Conservation (phyloP, 1,140 invertebrate species). For the Magallana angulata region DNA sequence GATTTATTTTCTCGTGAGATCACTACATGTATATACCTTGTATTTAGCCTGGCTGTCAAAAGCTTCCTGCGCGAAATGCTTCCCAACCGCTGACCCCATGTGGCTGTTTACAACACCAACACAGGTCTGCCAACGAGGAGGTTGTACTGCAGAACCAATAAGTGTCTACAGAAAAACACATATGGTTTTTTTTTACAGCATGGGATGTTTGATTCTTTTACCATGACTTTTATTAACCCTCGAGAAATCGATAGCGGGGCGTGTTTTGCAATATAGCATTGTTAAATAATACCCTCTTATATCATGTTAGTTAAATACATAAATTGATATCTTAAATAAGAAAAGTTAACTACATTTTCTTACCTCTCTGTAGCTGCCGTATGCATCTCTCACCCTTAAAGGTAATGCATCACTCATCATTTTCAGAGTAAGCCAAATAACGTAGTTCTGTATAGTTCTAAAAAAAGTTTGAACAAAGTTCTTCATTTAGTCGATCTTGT, state of each 20-base stretch:
- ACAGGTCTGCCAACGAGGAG: conserved; percentile 58
- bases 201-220: no score
- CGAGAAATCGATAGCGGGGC: no score
- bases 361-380: conserved; percentile 45
- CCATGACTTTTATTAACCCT: no score
- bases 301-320: no score
- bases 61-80: conserved; percentile 53
- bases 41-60: conserved; percentile 56
- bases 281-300: no score
- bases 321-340: no score
- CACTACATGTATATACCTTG: conserved; percentile 47
- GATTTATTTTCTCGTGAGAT: no score
- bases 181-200: background rate
- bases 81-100: conserved; percentile 53
- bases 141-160: conserved; percentile 31
- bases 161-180: conserved; percentile 37
- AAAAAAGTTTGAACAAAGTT: background rate
- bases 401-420: conserved; percentile 6
- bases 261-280: no score
- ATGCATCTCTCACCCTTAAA: conserved; percentile 28
- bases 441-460: conserved; percentile 51
- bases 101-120: conserved; percentile 27
- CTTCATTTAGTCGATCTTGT: no score
- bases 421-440: conserved; percentile 45
- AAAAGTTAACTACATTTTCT: no score